Evolutionary conservation across 2,888 invertebrate species (phyloP), one percentile per base, ranked within the genome.

Genomic region (Drosophila recens): DNA sequence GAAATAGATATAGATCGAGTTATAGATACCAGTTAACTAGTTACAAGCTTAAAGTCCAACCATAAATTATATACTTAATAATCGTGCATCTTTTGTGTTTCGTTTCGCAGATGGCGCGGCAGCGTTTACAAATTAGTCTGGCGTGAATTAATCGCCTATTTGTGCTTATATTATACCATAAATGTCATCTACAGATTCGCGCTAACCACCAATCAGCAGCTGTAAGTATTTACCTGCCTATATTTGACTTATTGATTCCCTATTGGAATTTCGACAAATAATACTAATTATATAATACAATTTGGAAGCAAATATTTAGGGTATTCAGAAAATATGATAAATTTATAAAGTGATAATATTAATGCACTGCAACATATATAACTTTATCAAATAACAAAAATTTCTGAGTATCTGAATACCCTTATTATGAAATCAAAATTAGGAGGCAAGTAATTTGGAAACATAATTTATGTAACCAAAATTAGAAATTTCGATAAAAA

Each of bases 91-190:
- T 46, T 56, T 66, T 27, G 13, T 65, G 86, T 95, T 94, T 58
- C 20, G 6, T 52, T 57, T 66, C 40, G 46, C 95, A 97, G 98
- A 95, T 98, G 98, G 98, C 95, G 96, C 91, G 98, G 98, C 90
- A 98, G 98, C 92, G 97, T 98, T 45, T 98, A 98, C 94, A 98
- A 98, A 94, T 93, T 98, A 92, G 96, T 98, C 77, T 98, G 98
- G 97, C 95, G 97, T 87, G 98, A 98, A 94, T 94, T 98, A 78
- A 93, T 97, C 90, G 97, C 97, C 65, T 98, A 98, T 93, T 95
- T 97, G 91, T 94, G 95, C 84, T 93, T 97, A 82, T 98, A 97
- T 94, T 97, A 97, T 93, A 94, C 95, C 85, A 97, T 98, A 91
- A 98, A 97, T 93, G 93, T 97, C 84, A 93, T 96, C 80, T 98